Conservation (phyloP, 2,113 vertebrate genomes). For the Myodes glareolus region DNA sequence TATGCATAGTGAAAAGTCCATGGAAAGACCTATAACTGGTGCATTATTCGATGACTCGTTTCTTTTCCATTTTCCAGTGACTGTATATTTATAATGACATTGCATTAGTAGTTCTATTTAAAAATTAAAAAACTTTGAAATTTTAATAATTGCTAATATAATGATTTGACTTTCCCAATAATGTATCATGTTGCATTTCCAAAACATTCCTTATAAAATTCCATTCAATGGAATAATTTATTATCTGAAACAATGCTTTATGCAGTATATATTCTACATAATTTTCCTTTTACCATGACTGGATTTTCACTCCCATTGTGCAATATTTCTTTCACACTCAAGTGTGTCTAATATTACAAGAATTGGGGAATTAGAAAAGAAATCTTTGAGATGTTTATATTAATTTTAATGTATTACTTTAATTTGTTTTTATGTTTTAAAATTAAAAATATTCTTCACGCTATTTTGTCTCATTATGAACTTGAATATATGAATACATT, state of each 20-base stretch:
- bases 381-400: conserved; percentile 42
- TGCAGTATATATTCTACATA: conserved; percentile 22
- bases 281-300: conserved; percentile 50
- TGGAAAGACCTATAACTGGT: conserved; percentile 68
- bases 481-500: neutral
- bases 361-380: conserved; percentile 53
- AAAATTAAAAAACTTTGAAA: conserved; percentile 72
- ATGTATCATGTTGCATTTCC: conserved; percentile 53
- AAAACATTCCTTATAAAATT: conserved; percentile 60
- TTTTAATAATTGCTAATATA: conserved; percentile 75
- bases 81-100: conserved; percentile 74
- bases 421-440: neutral
- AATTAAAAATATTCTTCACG: conserved; percentile 40
- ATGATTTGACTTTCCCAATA: conserved; percentile 52
- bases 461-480: neutral
- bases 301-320: conserved; percentile 24
- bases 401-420: conserved; percentile 61
- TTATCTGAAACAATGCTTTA: conserved; percentile 67
- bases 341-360: conserved; percentile 60
- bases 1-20: conserved; percentile 55
- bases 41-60: conserved; percentile 72
- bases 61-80: conserved; percentile 74
- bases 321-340: conserved; percentile 36
- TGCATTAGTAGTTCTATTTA: conserved; percentile 74
- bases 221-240: conserved; percentile 67